Percentiles rank a stretch among this genome's conserved stretches.
Conservation (phyloP, 2,888 invertebrate genomes). For the Xylocampa areola region DNA sequence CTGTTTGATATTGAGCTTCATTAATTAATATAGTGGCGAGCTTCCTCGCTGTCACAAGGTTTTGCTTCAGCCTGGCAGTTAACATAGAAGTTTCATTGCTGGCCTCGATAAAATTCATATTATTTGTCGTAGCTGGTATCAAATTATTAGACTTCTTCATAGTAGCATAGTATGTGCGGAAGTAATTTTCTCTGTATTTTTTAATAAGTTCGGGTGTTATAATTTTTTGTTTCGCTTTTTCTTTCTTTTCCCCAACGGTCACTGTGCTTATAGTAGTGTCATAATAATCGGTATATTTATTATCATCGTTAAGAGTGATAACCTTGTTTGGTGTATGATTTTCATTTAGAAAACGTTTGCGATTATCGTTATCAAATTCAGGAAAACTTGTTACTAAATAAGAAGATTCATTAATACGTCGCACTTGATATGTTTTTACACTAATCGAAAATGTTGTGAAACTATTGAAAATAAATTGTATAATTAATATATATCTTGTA, state of each 20-base stretch:
- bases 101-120: conserved; percentile 19
- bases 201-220: conserved; percentile 70
- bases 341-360: conserved; percentile 30
- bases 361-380: conserved; percentile 65
- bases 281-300: conserved; percentile 16
- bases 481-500: conserved; percentile 66
- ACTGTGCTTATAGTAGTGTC: conserved; percentile 50
- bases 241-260: conserved; percentile 60
- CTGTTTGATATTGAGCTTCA: conserved; percentile 51
- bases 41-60: conserved; percentile 69
- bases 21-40: conserved; percentile 68
- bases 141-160: conserved; percentile 58
- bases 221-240: conserved; percentile 55
- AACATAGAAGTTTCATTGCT: conserved; percentile 21
- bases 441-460: conserved; percentile 66
- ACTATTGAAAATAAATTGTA: conserved; percentile 66
- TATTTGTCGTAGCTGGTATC: conserved; percentile 25
- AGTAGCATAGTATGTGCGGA: conserved; percentile 68
- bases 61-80: conserved; percentile 58
- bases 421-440: conserved; percentile 79
- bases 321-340: conserved; percentile 31
- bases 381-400: conserved; percentile 78
- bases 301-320: conserved; percentile 32
- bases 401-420: conserved; percentile 75
- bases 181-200: conserved; percentile 78